These are phyloP conservation scores for Stegana nigrithorax DNA, from an alignment of 2,888 invertebrate genomes.

Conservation along the genomic window DNA sequence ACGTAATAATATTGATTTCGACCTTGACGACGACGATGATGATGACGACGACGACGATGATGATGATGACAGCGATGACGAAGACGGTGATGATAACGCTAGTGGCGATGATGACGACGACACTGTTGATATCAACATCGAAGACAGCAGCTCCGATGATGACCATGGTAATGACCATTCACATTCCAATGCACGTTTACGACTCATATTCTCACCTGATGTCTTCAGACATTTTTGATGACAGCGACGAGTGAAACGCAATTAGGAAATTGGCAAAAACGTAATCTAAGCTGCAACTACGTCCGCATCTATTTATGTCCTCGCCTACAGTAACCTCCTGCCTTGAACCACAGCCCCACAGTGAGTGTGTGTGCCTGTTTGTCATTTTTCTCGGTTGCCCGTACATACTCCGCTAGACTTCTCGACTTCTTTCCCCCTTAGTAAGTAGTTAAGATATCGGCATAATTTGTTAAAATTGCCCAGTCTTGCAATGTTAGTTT, in stretches of 20 bases:
- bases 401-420: too few species aligned
- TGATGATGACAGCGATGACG: constrained; percentile 38
- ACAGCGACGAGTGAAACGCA: constrained; percentile 38
- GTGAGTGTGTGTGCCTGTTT: too few species aligned
- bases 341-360: too few species aligned
- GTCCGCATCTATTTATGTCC: background rate
- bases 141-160: constrained; percentile 26
- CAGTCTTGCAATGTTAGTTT: too few species aligned
- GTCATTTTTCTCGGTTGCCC: too few species aligned
- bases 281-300: background rate
- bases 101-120: constrained; percentile 33
- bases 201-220: too few species aligned
- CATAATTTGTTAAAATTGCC: too few species aligned
- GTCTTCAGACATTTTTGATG: too few species aligned
- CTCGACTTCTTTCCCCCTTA: too few species aligned
- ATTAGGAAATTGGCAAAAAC: constrained; percentile 5
- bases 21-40: constrained; percentile 45
- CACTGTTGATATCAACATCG: constrained; percentile 33
- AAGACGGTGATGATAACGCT: constrained; percentile 34
- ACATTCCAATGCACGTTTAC: constrained; percentile 5
- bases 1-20: constrained; percentile 41
- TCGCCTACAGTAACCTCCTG: too few species aligned
- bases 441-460: too few species aligned
- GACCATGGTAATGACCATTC: constrained; percentile 30
- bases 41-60: constrained; percentile 43